Base-by-base conservation (phyloP, 2,113 vertebrate species). In the Microcebus tavaratra region DNA sequence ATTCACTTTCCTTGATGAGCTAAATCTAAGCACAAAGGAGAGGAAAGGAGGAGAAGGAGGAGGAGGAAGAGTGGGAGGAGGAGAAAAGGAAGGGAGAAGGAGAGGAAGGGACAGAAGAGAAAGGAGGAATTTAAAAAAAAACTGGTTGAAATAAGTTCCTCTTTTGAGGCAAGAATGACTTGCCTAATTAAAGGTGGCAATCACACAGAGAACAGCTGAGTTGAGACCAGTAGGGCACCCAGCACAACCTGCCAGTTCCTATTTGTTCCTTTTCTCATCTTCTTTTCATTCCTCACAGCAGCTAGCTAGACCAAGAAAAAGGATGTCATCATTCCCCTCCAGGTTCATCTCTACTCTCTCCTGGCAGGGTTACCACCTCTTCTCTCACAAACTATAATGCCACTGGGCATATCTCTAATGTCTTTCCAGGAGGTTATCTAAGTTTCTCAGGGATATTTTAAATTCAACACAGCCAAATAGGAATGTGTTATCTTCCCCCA, bases 361-460 rank as follows among this genome's bases (percentile, higher is more conserved):
- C n/a, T 65, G 21, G 11, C 36, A 79, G 18, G 23, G 70, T 13
- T 21, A 82, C 36, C 50, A 25, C 21, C 18, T 88, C 68, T 23
- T 90, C 50, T 70, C 61, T 45, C 70, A 84, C 31, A 68, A 50
- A 85, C 39, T 8, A 29, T 34, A 59, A 68, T 25, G n/a, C 50
- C 29, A 68, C 20, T 83, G 23, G 27, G 9, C 27, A 34, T 11
- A 45, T 61, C 23, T 9, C 36, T 50, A 31, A 75, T 82, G 67
- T 72, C 23, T 45, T 13, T 73, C 68, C 48, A 61, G 61, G 21
- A 75, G 8, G 1, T 21, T 67, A 59, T 15, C 18, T 11, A 68
- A n/a, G 55, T 89, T 94, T 88, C 23, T 93, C 73, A 85, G 78
- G 39, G 55, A 72, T 67, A 23, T 39, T 83, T 48, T 48, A 84